phyloP scores from a whole-genome alignment of 2,797 vertebrate genomes.

The Discoglossus pictus region DNA sequence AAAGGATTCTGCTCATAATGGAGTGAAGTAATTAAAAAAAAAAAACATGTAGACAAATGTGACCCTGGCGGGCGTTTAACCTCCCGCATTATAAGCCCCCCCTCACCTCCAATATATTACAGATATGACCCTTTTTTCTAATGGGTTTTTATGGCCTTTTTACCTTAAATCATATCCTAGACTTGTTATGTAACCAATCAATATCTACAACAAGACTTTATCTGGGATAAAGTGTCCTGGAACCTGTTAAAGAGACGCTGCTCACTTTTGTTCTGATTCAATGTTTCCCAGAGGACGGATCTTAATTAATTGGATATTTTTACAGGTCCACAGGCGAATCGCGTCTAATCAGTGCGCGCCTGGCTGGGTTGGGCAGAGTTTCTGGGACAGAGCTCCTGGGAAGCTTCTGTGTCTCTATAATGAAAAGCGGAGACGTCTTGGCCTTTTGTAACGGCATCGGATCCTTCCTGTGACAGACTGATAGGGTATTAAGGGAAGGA shows the following conservation, averaged over 20 bases:
- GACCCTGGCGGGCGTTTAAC: no score
- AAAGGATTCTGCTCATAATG: no score
- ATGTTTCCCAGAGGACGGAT: constrained; percentile 30
- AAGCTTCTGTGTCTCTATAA: constrained; percentile 29
- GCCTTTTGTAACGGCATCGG: constrained; percentile 4
- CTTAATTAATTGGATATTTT: constrained; percentile 49
- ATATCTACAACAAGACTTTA: constrained; percentile 2
- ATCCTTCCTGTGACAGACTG: neutral
- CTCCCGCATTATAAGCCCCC: no score
- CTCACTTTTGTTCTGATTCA: constrained; percentile 20
- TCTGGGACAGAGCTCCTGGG: constrained; percentile 42
- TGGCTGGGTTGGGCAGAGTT: constrained; percentile 19
- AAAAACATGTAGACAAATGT: no score
- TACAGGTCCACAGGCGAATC: constrained; percentile 21
- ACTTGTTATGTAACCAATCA: no score
- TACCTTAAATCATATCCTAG: no score
- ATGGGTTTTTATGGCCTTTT: no score
- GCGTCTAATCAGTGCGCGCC: constrained; percentile 8
- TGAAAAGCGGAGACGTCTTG: constrained; percentile 23
- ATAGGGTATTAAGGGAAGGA: neutral
- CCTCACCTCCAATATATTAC: no score
- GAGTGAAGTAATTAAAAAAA: no score
- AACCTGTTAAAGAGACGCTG: constrained; percentile 6
- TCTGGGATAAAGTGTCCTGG: constrained; percentile 14
- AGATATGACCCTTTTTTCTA: no score